Evolutionary conservation across 2,113 vertebrate species (phyloP).

Genomic region (Eptatretus burgeri): DNA sequence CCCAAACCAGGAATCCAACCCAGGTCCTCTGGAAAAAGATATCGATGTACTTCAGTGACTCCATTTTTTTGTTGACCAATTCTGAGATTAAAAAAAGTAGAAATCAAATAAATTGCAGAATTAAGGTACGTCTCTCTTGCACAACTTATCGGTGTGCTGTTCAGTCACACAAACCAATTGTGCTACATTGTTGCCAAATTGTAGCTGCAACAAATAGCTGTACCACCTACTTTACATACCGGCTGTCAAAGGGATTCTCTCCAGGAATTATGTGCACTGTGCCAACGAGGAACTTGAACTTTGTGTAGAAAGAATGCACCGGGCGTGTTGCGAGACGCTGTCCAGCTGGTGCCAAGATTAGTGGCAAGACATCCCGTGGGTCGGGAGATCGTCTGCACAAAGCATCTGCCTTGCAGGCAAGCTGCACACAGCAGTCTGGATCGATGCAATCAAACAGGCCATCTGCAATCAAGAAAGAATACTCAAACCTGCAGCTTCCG

Average conservation of each 20-base stretch:
- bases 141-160: no score
- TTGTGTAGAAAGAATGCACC: constrained; percentile 73
- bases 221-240: constrained; percentile 27
- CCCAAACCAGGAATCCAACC: no score
- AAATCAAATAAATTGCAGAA: no score
- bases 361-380: constrained; percentile 71
- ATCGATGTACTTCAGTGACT: no score
- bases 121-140: no score
- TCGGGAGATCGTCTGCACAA: constrained; percentile 74
- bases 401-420: constrained; percentile 65
- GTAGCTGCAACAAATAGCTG: no score
- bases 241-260: constrained; percentile 84
- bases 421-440: constrained; percentile 90
- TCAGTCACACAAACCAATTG: no score
- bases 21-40: no score
- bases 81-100: no score
- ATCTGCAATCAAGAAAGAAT: constrained; percentile 19
- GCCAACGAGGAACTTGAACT: constrained; percentile 73
- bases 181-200: no score
- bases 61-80: no score
- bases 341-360: constrained; percentile 27
- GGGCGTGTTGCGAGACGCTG: constrained; percentile 19
- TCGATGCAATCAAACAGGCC: constrained; percentile 90
- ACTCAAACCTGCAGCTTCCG: no score
- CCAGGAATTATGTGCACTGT: constrained; percentile 84